Base-by-base conservation (phyloP, 2,888 invertebrate species). In the Eupithecia insigniata region DNA sequence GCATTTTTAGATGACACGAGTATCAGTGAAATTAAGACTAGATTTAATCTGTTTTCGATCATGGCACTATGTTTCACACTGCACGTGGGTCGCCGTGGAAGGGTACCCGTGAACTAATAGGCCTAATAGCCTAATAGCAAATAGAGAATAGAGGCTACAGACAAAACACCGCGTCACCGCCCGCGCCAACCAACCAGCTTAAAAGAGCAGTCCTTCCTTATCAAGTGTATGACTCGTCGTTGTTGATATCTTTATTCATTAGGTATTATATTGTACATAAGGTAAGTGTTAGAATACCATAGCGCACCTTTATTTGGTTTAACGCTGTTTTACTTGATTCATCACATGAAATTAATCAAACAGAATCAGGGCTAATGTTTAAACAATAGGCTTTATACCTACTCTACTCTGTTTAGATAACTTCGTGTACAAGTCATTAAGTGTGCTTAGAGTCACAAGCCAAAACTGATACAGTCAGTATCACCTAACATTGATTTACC, bases 1-100 rank as follows among this genome's bases (percentile, higher is more conserved):
- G 72, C 83, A 79, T 82, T 58, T 64, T 83, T 78, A 22, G 71
- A 73, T 58, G 79, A 32, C 67, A 22, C 34, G 14, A 61, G 18
- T n/a, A 62, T 12, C 18, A 32, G 18, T 62, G 34, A 18, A 61
- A 8, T 10, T 10, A 34, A 1, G 34, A 62, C 3, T 55, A 55
- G n/a, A n/a, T 32, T 32, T n/a, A 34, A 34, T 62, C 16, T 62
- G 8, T 62, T 34, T 12, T 62, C 34, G 12, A 5, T 32, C 61
- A 62, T 62, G 18, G 32, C 30, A 32, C 61, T 32, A 8, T 62
- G 22, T 62, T 62, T 32, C 34, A 34, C 61, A n/a, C 32, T 32
- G n/a, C 61, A 62, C 61, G 34, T 62, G 32, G 34, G 32, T 62
- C n/a, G 18, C 34, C 4, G 61, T n/a, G 55, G 26, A 55, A 55